These are phyloP conservation scores for Proterorhinus semilunaris DNA, from an alignment of 2,113 vertebrate species.

Conservation along the genomic window DNA sequence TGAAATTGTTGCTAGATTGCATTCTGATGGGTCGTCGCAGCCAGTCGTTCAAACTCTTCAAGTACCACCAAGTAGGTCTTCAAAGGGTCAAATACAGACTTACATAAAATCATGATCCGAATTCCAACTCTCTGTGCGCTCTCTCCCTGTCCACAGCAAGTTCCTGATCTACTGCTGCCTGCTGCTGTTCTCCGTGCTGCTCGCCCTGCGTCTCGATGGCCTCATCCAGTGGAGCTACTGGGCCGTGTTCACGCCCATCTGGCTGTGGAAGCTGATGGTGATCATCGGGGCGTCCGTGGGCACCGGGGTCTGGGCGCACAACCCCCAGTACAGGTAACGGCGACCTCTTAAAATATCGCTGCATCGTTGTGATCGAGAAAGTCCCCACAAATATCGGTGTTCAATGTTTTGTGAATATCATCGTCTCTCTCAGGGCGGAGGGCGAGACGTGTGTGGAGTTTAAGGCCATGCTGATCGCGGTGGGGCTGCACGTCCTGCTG, in stretches of 20 bases:
- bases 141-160: slow-evolving; percentile 77
- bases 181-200: slow-evolving; percentile 94
- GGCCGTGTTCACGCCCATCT: slow-evolving; percentile 97
- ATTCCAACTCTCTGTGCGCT: no score
- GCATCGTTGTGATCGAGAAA: no score
- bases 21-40: no score
- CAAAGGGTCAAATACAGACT: no score
- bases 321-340: slow-evolving; percentile 94
- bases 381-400: no score
- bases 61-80: no score
- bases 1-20: no score
- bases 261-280: slow-evolving; percentile 98
- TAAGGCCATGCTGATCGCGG: slow-evolving; percentile 96
- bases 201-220: slow-evolving; percentile 90
- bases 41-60: no score
- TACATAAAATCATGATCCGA: no score
- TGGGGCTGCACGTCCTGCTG: slow-evolving; percentile 93
- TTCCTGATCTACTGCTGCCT: slow-evolving; percentile 97
- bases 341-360: no score
- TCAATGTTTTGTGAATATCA: neutral
- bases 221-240: slow-evolving; percentile 98
- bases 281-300: slow-evolving; percentile 94
- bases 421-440: slow-evolving; percentile 66
- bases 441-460: slow-evolving; percentile 99
- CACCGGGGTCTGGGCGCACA: slow-evolving; percentile 95